These are phyloP conservation scores for Nasonia oneida DNA, from an alignment of 2,888 invertebrate genomes.

Conservation along the genomic window DNA sequence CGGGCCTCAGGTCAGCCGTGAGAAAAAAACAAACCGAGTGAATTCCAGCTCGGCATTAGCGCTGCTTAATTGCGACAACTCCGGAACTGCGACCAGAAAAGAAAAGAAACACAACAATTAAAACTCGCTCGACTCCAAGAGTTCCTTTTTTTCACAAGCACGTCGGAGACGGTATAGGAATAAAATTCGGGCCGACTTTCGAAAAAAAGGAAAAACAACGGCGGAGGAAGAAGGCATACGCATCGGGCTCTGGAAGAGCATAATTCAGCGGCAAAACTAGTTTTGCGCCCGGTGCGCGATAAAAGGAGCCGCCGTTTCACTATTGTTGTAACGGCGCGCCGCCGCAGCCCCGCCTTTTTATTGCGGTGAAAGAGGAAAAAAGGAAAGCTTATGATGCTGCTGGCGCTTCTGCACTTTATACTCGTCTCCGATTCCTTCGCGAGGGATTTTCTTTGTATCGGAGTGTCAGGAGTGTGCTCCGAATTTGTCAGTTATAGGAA, in stretches of 20 bases:
- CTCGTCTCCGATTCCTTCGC: not conserved
- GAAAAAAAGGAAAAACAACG: conserved; percentile 6
- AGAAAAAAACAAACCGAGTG: not conserved
- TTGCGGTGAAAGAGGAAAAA: conserved; percentile 39
- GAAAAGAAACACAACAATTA: not conserved
- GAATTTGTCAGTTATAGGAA: conserved; percentile 23
- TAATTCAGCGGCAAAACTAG: conserved; percentile 53
- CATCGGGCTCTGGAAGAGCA: not conserved
- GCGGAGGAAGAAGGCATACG: not conserved
- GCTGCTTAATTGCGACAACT: not conserved
- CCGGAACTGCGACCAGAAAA: not conserved
- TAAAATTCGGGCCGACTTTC: conserved; percentile 33
- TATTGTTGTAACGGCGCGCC: conserved; percentile 46
- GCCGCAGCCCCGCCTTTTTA: conserved; percentile 24
- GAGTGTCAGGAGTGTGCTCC: not conserved
- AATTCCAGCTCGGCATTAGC: not conserved
- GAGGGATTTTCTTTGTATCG: not conserved
- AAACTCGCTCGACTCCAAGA: not conserved
- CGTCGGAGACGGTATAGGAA: not conserved
- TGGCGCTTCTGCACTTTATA: not conserved
- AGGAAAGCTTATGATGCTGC: conserved; percentile 18
- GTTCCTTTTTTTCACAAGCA: conserved; percentile 28
- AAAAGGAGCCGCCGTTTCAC: conserved; percentile 33
- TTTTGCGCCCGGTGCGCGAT: conserved; percentile 31
- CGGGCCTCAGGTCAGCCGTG: not conserved